Percentiles rank a stretch among this genome's conserved stretches.
Conservation (phyloP, 2,113 vertebrate species). For the Xiphias gladius region DNA sequence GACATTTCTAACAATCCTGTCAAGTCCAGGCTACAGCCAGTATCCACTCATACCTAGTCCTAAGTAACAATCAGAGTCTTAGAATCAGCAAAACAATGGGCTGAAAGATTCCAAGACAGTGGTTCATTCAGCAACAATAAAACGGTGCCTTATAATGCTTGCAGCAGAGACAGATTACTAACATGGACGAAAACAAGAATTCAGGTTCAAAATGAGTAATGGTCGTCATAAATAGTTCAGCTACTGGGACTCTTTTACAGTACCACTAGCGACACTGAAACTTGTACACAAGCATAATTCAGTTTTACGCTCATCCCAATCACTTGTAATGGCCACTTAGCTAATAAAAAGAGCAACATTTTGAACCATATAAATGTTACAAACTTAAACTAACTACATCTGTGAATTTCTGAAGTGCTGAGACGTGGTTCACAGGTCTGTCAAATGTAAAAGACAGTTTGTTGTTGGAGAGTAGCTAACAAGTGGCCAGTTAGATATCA, state of each 20-base stretch:
- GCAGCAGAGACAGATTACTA: slow-evolving; percentile 1
- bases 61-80: slow-evolving; percentile 17
- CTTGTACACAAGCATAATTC: neutral
- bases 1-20: slow-evolving; percentile 33
- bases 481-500: slow-evolving; percentile 8
- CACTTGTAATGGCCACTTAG: neutral
- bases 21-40: slow-evolving; percentile 14
- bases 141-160: slow-evolving; percentile 2
- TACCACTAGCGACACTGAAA: neutral
- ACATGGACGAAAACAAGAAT: slow-evolving; percentile 22
- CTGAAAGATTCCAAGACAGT: slow-evolving; percentile 5
- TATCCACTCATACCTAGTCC: neutral
- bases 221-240: neutral
- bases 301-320: neutral
- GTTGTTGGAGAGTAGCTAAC: neutral
- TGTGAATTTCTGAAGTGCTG: neutral
- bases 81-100: slow-evolving; percentile 1
- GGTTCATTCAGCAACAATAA: slow-evolving; percentile 29
- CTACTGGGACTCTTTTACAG: neutral
- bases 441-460: neutral
- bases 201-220: slow-evolving; percentile 27
- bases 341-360: slow-evolving; percentile 44
- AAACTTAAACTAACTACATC: neutral
- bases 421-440: neutral
- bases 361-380: slow-evolving; percentile 9